A percentile compares a stretch with the other conserved stretches of the same genome.
Conservation (phyloP, 1,140 invertebrate species). For the Chelonus insularis region DNA sequence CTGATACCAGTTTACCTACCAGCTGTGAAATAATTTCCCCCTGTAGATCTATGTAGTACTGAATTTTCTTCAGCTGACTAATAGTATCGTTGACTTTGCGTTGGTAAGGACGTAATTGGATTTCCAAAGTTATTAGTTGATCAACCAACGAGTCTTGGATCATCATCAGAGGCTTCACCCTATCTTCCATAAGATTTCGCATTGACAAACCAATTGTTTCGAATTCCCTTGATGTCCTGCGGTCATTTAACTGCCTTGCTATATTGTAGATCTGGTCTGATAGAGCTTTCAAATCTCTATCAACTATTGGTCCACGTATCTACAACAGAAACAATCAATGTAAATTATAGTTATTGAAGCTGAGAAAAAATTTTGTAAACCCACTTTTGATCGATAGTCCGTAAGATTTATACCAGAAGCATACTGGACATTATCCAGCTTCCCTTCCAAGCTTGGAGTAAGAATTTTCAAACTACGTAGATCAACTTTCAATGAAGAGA, state of each 20-base stretch:
- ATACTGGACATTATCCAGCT: conserved; percentile 67
- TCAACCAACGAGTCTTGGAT: conserved; percentile 72
- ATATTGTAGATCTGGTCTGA: conserved; percentile 75
- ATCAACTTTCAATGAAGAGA: conserved; percentile 58
- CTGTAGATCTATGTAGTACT: conserved; percentile 74
- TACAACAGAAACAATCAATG: conserved; percentile 29
- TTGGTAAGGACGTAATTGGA: conserved; percentile 70
- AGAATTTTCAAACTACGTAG: conserved; percentile 59
- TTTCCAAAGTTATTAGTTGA: conserved; percentile 73
- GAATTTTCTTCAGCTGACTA: conserved; percentile 72
- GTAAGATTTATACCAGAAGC: conserved; percentile 70
- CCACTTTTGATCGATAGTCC: conserved; percentile 62
- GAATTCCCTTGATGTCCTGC: conserved; percentile 67
- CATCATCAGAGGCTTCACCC: conserved; percentile 71
- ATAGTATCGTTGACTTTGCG: conserved; percentile 72
- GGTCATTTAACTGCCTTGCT: conserved; percentile 70
- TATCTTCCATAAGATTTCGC: conserved; percentile 64
- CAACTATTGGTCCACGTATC: conserved; percentile 68
- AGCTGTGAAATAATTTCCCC: conserved; percentile 71
- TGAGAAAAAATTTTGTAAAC: neutral
- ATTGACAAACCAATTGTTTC: conserved; percentile 68
- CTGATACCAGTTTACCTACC: too few relatives aligned
- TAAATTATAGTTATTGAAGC: neutral
- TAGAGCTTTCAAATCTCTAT: conserved; percentile 71
- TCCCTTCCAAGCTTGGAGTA: conserved; percentile 63